Evolutionary conservation across 1,140 invertebrate genomes (phyloP), one percentile per base, ranked within the genome.

Genomic region (Pinna nobilis): DNA sequence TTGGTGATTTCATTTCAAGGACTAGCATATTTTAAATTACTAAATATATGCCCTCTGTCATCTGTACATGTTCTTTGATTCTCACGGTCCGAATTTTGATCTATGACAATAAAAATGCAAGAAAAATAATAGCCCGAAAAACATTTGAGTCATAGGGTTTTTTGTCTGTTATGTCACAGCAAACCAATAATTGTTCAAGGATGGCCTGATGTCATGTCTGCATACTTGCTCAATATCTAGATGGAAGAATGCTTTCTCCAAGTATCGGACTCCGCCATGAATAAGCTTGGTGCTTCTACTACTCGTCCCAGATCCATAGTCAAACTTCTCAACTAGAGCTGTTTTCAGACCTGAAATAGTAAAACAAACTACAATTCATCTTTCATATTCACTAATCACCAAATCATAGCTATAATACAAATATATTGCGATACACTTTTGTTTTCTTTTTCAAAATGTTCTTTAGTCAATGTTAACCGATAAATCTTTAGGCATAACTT

Each of bases 211-310:
- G n/a, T n/a, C n/a, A n/a, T n/a, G n/a, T n/a, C n/a, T n/a, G n/a
- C n/a, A n/a, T 59, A 90, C 90, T 83, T 92, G 91, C 84, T 99
- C 97, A 77, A 94, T 89, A 89, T 99, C 98, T 44, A 98, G 89
- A 79, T 96, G 88, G 91, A 99, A 93, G 70, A 99, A 98, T 4
- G 98, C 98, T 87, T 99, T 99, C 88, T 99, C 98, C 39, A 99
- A 90, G 89, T 99, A 99, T 55, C 97, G 92, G 0, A 99, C 98
- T 60, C 98, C 98, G n/a, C 98, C 98, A 90, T 99, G 98, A 81
- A 99, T 98, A 1, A 99, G 91, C 90, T 99, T 99, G 0, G 98
- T 99, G 82, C 95, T 97, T 67, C 90, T 77, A 70, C 96, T 98
- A 33, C 96, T 98, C 0, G 98, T 99, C 20, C 98, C 98, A 69